Conservation (phyloP, 1,140 invertebrate genomes). For the Anastrepha obliqua region DNA sequence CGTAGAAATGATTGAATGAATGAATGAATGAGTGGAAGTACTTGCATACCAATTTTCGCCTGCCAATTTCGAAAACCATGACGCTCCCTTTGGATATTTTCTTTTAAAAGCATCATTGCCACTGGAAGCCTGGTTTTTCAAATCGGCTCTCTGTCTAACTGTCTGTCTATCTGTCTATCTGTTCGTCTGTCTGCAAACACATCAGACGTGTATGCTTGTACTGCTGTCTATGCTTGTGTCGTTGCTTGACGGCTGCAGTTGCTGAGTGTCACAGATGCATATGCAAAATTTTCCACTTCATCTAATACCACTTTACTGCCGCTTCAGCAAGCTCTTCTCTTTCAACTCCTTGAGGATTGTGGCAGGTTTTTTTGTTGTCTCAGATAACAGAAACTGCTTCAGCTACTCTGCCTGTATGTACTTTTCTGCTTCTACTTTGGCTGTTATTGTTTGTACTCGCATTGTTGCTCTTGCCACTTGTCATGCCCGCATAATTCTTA, state of each 20-base stretch:
- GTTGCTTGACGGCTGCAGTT: neutral
- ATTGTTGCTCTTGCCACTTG: slow-evolving; percentile 15
- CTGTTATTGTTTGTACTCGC: slow-evolving; percentile 16
- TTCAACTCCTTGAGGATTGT: neutral
- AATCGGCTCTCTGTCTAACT: neutral
- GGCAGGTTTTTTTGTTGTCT: neutral
- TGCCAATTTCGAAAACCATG: slow-evolving; percentile 7
- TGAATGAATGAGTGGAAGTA: slow-evolving; percentile 21
- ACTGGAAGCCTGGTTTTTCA: neutral
- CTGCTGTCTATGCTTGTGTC: neutral
- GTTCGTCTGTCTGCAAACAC: neutral
- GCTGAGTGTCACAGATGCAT: slow-evolving; percentile 16
- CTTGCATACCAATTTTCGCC: slow-evolving; percentile 48
- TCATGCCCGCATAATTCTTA: slow-evolving; percentile 21
- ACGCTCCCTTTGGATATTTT: neutral
- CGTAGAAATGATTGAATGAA: neutral
- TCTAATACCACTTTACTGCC: slow-evolving; percentile 49
- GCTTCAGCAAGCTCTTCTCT: neutral
- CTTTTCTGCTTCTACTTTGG: neutral
- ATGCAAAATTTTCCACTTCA: slow-evolving; percentile 53
- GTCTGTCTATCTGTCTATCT: neutral
- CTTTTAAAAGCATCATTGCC: neutral
- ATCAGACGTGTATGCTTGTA: neutral
- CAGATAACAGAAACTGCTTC: neutral
- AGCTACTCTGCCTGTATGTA: neutral